These are phyloP conservation scores for Drosophila algonquin DNA, from an alignment of 2,888 invertebrate species.

Conservation along the genomic window DNA sequence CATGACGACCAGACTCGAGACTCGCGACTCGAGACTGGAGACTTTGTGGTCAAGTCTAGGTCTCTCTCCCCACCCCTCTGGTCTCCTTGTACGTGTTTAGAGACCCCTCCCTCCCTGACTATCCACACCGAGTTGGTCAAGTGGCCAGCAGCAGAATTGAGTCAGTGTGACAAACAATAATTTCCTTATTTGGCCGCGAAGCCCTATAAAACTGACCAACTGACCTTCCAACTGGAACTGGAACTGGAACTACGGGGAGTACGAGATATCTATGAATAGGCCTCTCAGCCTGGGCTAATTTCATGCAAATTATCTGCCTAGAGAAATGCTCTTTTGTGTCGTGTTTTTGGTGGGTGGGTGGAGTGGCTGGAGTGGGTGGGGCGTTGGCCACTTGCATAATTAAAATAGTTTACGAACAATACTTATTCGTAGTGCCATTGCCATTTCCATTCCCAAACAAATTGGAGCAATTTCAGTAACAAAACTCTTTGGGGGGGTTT, in stretches of 20 bases:
- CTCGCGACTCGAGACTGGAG: neutral
- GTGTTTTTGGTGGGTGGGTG: constrained; percentile 22
- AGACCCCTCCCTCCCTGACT: constrained; percentile 7
- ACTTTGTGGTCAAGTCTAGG: constrained; percentile 25
- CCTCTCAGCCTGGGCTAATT: constrained; percentile 51
- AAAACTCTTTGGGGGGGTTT: constrained; percentile 16
- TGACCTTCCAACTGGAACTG: constrained; percentile 29
- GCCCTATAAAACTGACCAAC: constrained; percentile 46
- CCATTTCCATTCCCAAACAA: constrained; percentile 56
- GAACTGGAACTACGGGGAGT: constrained; percentile 2
- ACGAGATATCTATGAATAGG: constrained; percentile 2
- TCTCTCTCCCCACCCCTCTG: constrained; percentile 3
- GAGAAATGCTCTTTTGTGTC: constrained; percentile 33
- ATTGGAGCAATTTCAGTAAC: constrained; percentile 59
- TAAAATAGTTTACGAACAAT: constrained; percentile 56
- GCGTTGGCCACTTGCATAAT: constrained; percentile 71
- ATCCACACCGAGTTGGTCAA: constrained; percentile 65
- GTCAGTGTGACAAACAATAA: constrained; percentile 77
- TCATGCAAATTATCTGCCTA: constrained; percentile 65
- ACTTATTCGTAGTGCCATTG: constrained; percentile 22
- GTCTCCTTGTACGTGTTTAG: constrained; percentile 1
- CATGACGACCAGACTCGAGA: constrained; percentile 17
- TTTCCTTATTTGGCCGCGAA: constrained; percentile 61
- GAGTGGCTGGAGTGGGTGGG: constrained; percentile 44
- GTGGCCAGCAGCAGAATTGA: constrained; percentile 67